Base-by-base conservation (phyloP, 1,140 invertebrate genomes). In the Contarinia nasturtii region DNA sequence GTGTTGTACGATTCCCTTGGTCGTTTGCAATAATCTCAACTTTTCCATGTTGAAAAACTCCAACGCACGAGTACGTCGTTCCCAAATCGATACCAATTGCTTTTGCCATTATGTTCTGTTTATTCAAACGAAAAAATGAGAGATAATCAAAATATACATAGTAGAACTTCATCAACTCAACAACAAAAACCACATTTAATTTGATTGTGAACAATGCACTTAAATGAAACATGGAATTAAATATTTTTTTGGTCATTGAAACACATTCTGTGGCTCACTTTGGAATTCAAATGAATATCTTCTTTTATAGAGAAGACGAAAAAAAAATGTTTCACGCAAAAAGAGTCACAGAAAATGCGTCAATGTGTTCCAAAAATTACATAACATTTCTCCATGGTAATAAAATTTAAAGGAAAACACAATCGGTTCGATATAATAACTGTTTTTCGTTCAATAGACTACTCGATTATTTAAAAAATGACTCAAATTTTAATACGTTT, bases 21-120 rank as follows among this genome's bases (percentile, higher is more conserved):
- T 93, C 89, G 61, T 94, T 93, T 56, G 87, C 86, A 55, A 93
- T 91, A 56, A 92, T 91, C 65, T 91, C 87, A 38, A 92, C 80
- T 66, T 87, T 89, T 44, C 84, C 87, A 58, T 90, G 73, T 54
- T 84, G 78, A 67, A 75, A 86, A 2, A 86, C 81, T 38, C 80
- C 83, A 7, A 87, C 82, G 52, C 83, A 86, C 36, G 80, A 84
- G 60, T 84, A 86, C 37, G 79, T 85, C 50, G 75, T 86, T 33
- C 83, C 82, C 53, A 83, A 67, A 67, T 85, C 80, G 54, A 85
- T 85, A 59, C 81, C 80, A 55, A 83, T 76, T 50, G 79, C 79
- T 54, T 72, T 70, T 64, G 70, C 66, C 36, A 38, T 38, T 38
- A 3, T 38, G 12, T 38, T 38, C 36, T 3, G 3, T n/a, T 38